phyloP scores from a whole-genome alignment of 1,140 invertebrate species.

The Psix sp. region DNA sequence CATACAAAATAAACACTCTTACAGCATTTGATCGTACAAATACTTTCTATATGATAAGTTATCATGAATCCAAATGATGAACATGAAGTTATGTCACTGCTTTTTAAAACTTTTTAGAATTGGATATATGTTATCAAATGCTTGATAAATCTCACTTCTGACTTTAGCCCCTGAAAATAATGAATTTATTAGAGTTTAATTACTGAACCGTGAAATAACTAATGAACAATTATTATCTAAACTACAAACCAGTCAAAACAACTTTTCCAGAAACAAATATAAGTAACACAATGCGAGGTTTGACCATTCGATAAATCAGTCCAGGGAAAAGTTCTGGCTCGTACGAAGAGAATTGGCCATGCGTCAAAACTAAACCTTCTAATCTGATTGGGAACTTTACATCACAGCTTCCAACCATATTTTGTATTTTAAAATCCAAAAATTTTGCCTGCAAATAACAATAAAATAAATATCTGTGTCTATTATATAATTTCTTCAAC shows the following conservation, averaged over 20 bases:
- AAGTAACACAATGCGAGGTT: constrained; percentile 98
- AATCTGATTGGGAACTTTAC: constrained; percentile 99
- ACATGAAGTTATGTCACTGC: constrained; percentile 78
- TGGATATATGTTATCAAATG: constrained; percentile 99
- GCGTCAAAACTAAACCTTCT: constrained; percentile 97
- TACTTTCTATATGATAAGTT: background rate
- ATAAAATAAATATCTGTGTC: background rate
- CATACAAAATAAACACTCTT: too few relatives aligned
- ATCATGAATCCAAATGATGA: background rate
- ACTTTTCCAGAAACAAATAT: constrained; percentile 99
- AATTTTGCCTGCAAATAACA: constrained; percentile 97
- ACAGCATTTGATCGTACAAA: background rate
- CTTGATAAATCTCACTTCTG: constrained; percentile 98
- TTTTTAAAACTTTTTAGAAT: constrained; percentile 99
- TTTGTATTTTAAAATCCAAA: constrained; percentile 99
- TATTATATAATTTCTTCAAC: constrained; percentile 39
- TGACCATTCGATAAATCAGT: constrained; percentile 99
- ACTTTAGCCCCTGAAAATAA: constrained; percentile 92
- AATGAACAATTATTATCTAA: constrained; percentile 3
- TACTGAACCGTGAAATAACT: background rate
- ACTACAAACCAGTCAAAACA: constrained; percentile 87
- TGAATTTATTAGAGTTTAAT: constrained; percentile 28
- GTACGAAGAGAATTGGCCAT: constrained; percentile 98
- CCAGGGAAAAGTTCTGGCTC: constrained; percentile 98
- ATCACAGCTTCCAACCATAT: constrained; percentile 99